A percentile compares a stretch with the other conserved stretches of the same genome.
Conservation (phyloP, 2,113 vertebrate genomes). For the Rhabdomys dilectus region DNA sequence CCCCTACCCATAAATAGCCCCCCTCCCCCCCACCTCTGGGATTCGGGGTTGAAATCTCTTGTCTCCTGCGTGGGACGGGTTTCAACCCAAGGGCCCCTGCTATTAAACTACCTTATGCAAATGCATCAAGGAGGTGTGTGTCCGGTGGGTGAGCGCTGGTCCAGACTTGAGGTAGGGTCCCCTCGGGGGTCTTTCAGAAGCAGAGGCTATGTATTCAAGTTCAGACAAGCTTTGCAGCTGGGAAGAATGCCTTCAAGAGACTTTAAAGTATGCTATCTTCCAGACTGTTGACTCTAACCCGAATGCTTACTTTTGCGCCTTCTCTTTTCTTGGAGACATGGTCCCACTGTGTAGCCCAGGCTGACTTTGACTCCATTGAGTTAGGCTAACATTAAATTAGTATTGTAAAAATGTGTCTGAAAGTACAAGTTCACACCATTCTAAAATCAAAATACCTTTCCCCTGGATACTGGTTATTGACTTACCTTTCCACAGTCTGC, state of each 20-base stretch:
- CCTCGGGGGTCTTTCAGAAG: too few relatives aligned
- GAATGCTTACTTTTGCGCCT: not conserved
- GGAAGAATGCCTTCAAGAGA: conserved; percentile 29
- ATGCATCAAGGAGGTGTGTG: too few relatives aligned
- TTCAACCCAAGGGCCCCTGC: too few relatives aligned
- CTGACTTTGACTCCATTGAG: not conserved
- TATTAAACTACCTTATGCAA: too few relatives aligned
- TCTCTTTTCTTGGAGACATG: not conserved
- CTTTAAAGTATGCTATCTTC: not conserved
- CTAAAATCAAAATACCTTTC: not conserved
- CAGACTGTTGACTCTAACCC: not conserved
- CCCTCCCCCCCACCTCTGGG: too few relatives aligned
- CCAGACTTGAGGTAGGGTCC: too few relatives aligned
- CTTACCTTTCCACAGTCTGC: not conserved
- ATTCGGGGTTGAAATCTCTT: too few relatives aligned
- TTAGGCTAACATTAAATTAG: not conserved
- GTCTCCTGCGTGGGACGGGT: too few relatives aligned
- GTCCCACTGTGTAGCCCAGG: not conserved
- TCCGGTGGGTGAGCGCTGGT: too few relatives aligned
- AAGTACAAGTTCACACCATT: not conserved
- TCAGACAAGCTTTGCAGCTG: conserved; percentile 22
- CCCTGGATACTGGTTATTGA: not conserved
- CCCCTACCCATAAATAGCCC: too few relatives aligned
- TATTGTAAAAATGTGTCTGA: not conserved
- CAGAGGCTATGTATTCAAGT: not conserved